Conservation (phyloP, 2,113 vertebrate species). For the Oreochromis tanganicae region DNA sequence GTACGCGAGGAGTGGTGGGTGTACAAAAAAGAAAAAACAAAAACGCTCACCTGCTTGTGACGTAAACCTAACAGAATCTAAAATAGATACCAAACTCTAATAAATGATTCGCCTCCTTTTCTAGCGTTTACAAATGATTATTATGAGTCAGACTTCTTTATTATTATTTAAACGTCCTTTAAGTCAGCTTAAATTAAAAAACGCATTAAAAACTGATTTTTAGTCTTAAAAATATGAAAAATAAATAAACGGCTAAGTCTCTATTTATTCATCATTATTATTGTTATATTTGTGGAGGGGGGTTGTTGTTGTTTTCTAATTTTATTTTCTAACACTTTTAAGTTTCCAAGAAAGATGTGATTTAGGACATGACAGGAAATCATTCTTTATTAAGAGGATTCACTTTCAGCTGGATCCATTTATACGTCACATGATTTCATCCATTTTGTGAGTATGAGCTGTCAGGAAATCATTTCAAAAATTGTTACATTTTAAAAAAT, state of each 20-base stretch:
- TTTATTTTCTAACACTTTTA: background rate
- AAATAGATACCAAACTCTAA: background rate
- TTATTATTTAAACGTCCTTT: background rate
- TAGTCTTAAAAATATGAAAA: background rate
- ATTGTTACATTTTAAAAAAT: background rate
- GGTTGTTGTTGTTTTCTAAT: background rate
- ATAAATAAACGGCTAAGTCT: background rate
- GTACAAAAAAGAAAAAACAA: background rate
- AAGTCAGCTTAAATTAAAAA: rapidly evolving
- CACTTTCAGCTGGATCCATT: background rate
- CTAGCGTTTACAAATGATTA: rapidly evolving
- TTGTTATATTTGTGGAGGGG: rapidly evolving
- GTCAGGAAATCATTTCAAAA: background rate
- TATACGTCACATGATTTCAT: background rate
- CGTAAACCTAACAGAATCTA: background rate
- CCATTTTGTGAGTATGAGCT: background rate
- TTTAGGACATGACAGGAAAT: background rate
- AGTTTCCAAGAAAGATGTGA: background rate
- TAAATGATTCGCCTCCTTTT: background rate
- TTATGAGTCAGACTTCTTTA: rapidly evolving
- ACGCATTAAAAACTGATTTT: background rate
- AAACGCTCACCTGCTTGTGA: background rate
- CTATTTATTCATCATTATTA: background rate
- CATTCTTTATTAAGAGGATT: background rate
- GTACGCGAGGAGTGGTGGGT: background rate